Conservation (phyloP, 2,113 vertebrate species). For the Amia ocellicauda region DNA sequence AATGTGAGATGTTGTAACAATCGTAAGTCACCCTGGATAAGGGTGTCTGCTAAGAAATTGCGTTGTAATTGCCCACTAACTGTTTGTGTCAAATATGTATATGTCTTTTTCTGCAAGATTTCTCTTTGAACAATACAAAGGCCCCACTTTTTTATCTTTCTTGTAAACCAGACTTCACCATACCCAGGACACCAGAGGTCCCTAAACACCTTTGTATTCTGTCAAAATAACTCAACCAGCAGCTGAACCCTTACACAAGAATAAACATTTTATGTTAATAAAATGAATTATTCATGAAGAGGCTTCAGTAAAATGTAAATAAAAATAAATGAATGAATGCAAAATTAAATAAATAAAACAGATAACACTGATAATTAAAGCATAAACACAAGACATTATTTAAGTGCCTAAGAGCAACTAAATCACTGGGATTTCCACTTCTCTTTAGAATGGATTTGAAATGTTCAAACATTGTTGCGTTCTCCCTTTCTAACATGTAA, state of each 20-base stretch:
- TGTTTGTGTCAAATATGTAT: no score
- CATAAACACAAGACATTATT: background rate
- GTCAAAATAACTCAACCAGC: background rate
- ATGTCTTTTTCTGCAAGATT: no score
- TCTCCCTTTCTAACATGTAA: no score
- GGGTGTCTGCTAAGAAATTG: no score
- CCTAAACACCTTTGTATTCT: background rate
- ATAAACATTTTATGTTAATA: background rate
- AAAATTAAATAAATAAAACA: background rate
- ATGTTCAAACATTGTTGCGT: no score
- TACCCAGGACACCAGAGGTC: background rate
- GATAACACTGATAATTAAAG: background rate
- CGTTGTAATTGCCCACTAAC: no score
- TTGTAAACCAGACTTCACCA: background rate
- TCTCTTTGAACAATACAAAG: no score
- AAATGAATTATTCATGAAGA: background rate
- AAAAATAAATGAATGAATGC: background rate
- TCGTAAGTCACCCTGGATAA: no score
- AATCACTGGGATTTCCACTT: no score
- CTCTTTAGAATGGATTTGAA: no score
- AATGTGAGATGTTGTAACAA: no score
- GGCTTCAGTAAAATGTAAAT: background rate
- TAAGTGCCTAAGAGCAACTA: background rate
- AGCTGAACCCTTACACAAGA: background rate
- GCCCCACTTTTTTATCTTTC: no score